Base-by-base conservation (phyloP, 53 echinoderm and acorn worm species). In the Hippasteria phrygiana region DNA sequence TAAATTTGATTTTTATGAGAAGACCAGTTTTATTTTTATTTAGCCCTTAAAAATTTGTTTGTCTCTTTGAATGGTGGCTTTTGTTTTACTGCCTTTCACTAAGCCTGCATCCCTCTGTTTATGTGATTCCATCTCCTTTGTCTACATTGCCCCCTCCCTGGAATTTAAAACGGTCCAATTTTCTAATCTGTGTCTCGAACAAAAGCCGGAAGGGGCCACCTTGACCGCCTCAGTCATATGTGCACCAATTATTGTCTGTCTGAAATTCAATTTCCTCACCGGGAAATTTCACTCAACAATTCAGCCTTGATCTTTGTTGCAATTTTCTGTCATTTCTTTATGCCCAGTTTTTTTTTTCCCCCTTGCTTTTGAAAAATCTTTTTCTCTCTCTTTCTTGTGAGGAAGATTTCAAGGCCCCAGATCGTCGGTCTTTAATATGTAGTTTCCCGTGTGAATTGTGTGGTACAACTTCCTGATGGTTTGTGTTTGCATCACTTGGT, bases 151-250 rank as follows among this genome's bases (percentile, higher is more conserved):
- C 43, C 8, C 43, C 29, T 28, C 40, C 17, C 16, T 12, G 40
- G 53, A n/a, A 16, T 80, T 62, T 41, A 35, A 78, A 78, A n/a
- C 4, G 29, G 24, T 78, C 40, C 41, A 72, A 10, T 41, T 43
- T n/a, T 41, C 50, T 70, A 71, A 51, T 24, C 69, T 85, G 51
- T 8, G 0, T 37, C 36, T 4, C 4, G 47, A 69, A 85, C 85
- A 85, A 85, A 85, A 85, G 85, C 47, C 51, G 29, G 43, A 41
- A n/a, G 34, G 14, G 45, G 46, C 3, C 38, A 85, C 71, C 85
- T 85, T 85, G 85, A 85, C 85, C 85, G 32, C 29, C 1, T 20
- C 28, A 39, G 43, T 80, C 35, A 17, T 9, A n/a, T n/a, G n/a
- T n/a, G 32, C 32, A 64, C 65, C 69, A 85, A 70, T 85, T 70